Base-by-base conservation (phyloP, 2,888 invertebrate species). In the Limulus polyphemus region DNA sequence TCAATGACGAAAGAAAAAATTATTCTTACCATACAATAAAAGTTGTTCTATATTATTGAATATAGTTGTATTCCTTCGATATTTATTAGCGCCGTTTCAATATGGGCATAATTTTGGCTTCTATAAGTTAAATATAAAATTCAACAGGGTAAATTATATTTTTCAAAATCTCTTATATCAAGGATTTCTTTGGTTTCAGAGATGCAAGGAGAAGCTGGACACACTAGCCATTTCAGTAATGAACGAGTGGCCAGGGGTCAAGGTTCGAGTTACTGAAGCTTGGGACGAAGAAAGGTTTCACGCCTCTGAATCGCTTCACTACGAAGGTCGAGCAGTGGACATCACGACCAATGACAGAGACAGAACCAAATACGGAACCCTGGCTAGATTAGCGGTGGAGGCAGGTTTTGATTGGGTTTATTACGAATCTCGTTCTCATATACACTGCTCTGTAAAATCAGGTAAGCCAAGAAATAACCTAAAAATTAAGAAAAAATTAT, bases 321-420 rank as follows among this genome's bases (percentile, higher is more conserved):
- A 94, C 80, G 95, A 95, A 79, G 95, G 51, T n/a, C 82, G 95
- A 32, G 95, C 94, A n/a, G 93, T 95, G 67, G 94, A 95, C 81
- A 86, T 95, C 73, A 90, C 91, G 68, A 95, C 94, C 71, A 88
- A 89, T 69, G 95, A 95, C 81, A 82, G 90, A 61, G 93, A 94
- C 79, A 83, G 88, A 65, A 83, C 88, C 77, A 94, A 94, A 80
- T 89, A 92, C 78, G 95, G 95, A 70, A 91, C 94, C 90, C 81
- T 95, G 74, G 95, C 94, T 57, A 81, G 94, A 66, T 82, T 95
- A 62, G 95, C 95, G 1, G 90, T 92, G 65, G 93, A 94, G 77
- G 93, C 94, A 47, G 94, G 94, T 73, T 95, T 95, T 82, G 95
- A 95, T 81, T 95, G 94, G 94, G 95, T 95, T 67, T 92, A 89